phyloP scores from a whole-genome alignment of 2,113 vertebrate genomes.

The Perca flavescens region DNA sequence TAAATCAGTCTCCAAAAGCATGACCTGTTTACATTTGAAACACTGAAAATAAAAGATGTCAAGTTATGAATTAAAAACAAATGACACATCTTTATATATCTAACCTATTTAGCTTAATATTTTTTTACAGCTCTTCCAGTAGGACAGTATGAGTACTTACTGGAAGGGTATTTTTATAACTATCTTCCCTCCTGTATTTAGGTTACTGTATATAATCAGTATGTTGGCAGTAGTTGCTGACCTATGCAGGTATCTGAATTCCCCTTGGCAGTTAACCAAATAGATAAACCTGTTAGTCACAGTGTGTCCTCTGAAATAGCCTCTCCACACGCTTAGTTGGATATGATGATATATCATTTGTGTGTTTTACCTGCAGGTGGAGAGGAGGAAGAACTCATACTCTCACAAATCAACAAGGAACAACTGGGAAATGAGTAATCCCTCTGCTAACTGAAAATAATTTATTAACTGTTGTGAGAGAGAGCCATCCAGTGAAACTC shows the following conservation, averaged over 20 bases:
- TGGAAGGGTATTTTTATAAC: background rate
- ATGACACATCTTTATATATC: background rate
- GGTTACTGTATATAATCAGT: constrained; percentile 13
- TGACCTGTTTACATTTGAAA: background rate
- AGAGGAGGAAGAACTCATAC: constrained; percentile 2
- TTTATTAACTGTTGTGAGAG: constrained; percentile 22
- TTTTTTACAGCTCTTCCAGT: no score
- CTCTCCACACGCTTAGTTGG: background rate
- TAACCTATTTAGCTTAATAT: no score
- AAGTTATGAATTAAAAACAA: background rate
- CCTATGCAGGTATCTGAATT: background rate
- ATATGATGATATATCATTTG: constrained; percentile 1
- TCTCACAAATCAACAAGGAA: constrained; percentile 5
- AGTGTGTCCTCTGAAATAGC: background rate
- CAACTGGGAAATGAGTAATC: constrained; percentile 41
- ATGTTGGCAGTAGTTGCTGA: background rate
- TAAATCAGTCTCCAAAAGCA: background rate
- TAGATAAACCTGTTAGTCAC: constrained; percentile 34
- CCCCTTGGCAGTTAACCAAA: constrained; percentile 35
- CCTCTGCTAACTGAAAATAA: constrained; percentile 57
- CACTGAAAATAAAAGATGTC: background rate
- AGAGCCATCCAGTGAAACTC: constrained; percentile 8
- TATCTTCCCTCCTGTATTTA: background rate
- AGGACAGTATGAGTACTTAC: background rate
- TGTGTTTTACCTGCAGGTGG: background rate